Conservation (phyloP, 2,797 vertebrate species). For the Cyprinodon diabolis region DNA sequence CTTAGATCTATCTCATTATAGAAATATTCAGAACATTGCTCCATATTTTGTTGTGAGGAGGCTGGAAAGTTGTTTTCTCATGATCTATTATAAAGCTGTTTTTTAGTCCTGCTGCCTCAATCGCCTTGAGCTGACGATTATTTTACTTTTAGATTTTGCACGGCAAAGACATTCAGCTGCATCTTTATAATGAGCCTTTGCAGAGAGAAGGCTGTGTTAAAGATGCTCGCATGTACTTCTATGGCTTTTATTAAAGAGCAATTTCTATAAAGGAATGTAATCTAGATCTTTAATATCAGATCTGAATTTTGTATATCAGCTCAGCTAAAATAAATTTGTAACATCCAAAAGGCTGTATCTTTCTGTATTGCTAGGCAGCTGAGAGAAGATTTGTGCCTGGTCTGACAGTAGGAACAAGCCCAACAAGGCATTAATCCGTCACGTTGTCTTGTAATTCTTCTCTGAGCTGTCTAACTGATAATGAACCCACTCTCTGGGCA, state of each 20-base stretch:
- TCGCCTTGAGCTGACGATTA: slow-evolving; percentile 44
- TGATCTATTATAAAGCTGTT: slow-evolving; percentile 12
- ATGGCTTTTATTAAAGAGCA: slow-evolving; percentile 15
- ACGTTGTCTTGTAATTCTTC: slow-evolving; percentile 50
- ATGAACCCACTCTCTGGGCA: slow-evolving; percentile 41
- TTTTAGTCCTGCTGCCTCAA: slow-evolving; percentile 9
- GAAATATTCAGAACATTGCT: background rate
- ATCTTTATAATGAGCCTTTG: slow-evolving; percentile 25
- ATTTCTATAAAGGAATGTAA: slow-evolving; percentile 4
- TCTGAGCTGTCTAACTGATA: slow-evolving; percentile 41
- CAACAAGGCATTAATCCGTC: slow-evolving; percentile 48
- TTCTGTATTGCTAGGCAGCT: slow-evolving; percentile 19
- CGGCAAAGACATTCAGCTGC: slow-evolving; percentile 28
- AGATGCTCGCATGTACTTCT: slow-evolving; percentile 11
- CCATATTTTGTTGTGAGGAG: slow-evolving; percentile 8
- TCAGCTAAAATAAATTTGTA: slow-evolving; percentile 16
- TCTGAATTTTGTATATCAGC: background rate
- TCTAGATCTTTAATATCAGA: slow-evolving; percentile 10
- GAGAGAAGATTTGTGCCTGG: slow-evolving; percentile 39
- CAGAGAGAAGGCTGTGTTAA: slow-evolving; percentile 16
- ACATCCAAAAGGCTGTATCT: slow-evolving; percentile 5
- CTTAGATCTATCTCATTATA: background rate
- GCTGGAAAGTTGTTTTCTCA: slow-evolving; percentile 3
- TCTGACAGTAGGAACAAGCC: slow-evolving; percentile 40
- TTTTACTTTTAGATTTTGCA: slow-evolving; percentile 41